These are phyloP conservation scores for Uloborus plumipes DNA, from an alignment of 2,888 invertebrate species.

Conservation along the genomic window DNA sequence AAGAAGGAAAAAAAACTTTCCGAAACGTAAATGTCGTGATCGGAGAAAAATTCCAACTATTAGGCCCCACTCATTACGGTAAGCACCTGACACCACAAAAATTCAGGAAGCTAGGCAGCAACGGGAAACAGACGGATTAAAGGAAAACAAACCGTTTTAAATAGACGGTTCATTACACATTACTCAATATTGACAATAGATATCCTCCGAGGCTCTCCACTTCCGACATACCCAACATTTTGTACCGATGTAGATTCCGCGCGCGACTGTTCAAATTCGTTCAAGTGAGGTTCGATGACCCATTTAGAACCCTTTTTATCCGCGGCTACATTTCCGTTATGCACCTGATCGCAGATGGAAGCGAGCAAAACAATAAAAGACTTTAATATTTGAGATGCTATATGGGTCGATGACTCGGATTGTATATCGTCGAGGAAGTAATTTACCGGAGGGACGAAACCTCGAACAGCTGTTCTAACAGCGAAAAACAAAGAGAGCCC, in stretches of 20 bases:
- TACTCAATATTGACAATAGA: constrained; percentile 45
- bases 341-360: not conserved
- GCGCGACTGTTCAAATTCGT: constrained; percentile 1
- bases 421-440: constrained; percentile 45
- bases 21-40: no score
- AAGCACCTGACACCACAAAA: no score
- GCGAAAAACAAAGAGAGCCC: constrained; percentile 27
- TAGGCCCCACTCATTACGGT: no score
- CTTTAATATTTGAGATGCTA: constrained; percentile 46
- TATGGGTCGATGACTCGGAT: constrained; percentile 49
- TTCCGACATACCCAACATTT: constrained; percentile 35
- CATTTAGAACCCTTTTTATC: constrained; percentile 22
- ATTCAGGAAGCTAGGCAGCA: no score
- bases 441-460: constrained; percentile 18
- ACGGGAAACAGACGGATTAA: no score
- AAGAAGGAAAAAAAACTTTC: no score
- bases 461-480: constrained; percentile 18
- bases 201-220: not conserved
- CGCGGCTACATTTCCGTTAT: not conserved
- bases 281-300: constrained; percentile 34
- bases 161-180: not conserved
- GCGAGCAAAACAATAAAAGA: constrained; percentile 17
- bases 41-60: no score
- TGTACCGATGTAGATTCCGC: not conserved
- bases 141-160: no score